phyloP scores from a whole-genome alignment of 2,113 vertebrate species.

The Rhipidura dahli region DNA sequence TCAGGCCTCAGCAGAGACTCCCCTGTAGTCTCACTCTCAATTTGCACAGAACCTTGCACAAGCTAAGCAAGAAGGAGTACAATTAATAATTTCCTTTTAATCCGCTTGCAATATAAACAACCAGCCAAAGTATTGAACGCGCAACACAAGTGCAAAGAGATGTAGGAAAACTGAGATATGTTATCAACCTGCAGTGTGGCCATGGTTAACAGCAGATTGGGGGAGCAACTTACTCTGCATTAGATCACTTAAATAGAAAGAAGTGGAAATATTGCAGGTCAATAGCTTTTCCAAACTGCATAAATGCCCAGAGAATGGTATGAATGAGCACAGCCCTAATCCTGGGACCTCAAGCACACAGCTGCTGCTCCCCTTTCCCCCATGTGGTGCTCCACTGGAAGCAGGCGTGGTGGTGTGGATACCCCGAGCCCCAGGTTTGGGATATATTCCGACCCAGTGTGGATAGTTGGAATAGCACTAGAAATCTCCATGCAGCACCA shows the following conservation, averaged over 20 bases:
- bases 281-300: neutral
- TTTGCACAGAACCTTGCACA: neutral
- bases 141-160: neutral
- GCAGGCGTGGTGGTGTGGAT: neutral
- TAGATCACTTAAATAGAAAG: neutral
- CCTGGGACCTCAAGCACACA: neutral
- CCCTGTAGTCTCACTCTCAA: neutral
- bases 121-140: neutral
- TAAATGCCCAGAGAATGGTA: neutral
- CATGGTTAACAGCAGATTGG: neutral
- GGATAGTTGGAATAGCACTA: slow-evolving; percentile 22
- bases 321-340: neutral
- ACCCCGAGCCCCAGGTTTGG: neutral
- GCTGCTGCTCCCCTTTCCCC: neutral
- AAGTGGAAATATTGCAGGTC: neutral
- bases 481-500: slow-evolving; percentile 4
- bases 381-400: neutral
- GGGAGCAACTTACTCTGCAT: neutral
- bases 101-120: neutral
- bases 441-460: neutral
- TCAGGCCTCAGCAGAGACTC: neutral
- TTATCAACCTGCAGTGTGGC: neutral
- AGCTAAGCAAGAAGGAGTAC: neutral
- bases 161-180: neutral
- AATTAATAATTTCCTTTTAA: neutral